These are phyloP conservation scores for Beris morrisii DNA, from an alignment of 2,888 invertebrate genomes.

Conservation along the genomic window DNA sequence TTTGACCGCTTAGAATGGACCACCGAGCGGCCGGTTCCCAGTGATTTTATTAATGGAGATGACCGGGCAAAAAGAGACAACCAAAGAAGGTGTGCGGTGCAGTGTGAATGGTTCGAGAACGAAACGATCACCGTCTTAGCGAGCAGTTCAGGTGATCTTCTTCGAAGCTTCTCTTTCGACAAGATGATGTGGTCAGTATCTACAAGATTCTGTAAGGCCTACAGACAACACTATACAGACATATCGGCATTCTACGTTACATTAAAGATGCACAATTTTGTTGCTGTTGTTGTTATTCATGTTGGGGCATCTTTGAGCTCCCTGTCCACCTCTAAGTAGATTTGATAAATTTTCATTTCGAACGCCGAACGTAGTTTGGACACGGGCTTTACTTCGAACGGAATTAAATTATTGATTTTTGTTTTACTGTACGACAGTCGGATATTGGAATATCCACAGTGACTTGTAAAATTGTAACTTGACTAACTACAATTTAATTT, in stretches of 20 bases:
- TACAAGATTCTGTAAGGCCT: neutral
- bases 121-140: slow-evolving; percentile 4
- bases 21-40: slow-evolving; percentile 36
- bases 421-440: neutral
- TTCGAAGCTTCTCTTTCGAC: neutral
- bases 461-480: neutral
- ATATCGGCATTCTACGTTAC: neutral
- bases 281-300: neutral
- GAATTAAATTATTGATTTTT: slow-evolving; percentile 17
- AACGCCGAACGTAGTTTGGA: neutral
- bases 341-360: slow-evolving; percentile 7
- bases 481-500: neutral
- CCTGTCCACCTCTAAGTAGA: neutral
- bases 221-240: neutral
- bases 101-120: slow-evolving; percentile 1
- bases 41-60: slow-evolving; percentile 40
- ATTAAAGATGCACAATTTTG: neutral
- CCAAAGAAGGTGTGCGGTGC: neutral
- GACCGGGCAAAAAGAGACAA: slow-evolving; percentile 38
- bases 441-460: neutral
- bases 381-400: neutral
- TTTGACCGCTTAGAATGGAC: slow-evolving; percentile 43
- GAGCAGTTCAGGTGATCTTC: neutral
- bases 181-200: neutral
- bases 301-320: neutral